Conservation (phyloP, 2,797 vertebrate genomes). For the Oryzias dopingdopingensis region DNA sequence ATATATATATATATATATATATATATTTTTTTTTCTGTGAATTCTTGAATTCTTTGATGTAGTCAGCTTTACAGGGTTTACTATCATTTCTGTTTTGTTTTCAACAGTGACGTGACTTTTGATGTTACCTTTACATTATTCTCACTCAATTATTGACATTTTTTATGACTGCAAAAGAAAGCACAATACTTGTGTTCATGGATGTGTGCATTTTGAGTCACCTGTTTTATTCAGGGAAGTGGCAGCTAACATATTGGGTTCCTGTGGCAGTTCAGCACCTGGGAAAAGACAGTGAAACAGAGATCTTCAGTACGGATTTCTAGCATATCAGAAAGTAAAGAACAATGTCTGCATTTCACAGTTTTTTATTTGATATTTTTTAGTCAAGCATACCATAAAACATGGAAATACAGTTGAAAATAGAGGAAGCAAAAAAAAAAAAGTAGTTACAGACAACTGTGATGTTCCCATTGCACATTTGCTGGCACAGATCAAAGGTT, state of each 20-base stretch:
- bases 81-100: too few relatives aligned
- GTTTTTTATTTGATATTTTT: neutral
- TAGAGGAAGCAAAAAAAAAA: neutral
- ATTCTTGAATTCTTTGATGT: too few relatives aligned
- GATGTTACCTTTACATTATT: too few relatives aligned
- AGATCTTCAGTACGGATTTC: neutral
- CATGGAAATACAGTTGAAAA: neutral
- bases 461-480: slow-evolving; percentile 14
- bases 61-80: too few relatives aligned
- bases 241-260: slow-evolving; percentile 82
- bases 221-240: slow-evolving; percentile 53
- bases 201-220: neutral
- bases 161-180: too few relatives aligned
- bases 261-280: slow-evolving; percentile 84
- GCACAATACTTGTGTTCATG: too few relatives aligned
- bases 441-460: neutral
- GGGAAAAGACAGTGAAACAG: slow-evolving; percentile 48
- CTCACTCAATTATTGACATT: too few relatives aligned
- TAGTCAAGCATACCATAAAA: neutral
- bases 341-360: neutral
- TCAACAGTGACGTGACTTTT: too few relatives aligned
- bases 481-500: slow-evolving; percentile 51
- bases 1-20: too few relatives aligned
- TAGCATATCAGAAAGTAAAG: neutral
- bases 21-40: too few relatives aligned